These are phyloP conservation scores for Neuroscelio doddi DNA, from an alignment of 2,888 invertebrate species.

Conservation along the genomic window DNA sequence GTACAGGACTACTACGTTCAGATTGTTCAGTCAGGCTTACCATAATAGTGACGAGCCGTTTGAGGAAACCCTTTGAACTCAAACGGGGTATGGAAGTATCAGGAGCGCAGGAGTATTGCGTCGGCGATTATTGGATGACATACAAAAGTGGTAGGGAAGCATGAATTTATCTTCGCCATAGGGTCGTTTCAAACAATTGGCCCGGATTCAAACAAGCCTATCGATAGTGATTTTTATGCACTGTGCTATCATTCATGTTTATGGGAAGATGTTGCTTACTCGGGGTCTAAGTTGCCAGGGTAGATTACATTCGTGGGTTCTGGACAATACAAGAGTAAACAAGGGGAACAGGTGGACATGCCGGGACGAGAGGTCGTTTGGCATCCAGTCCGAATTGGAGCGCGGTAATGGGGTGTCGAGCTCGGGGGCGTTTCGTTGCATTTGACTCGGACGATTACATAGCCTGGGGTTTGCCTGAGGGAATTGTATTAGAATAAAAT, in stretches of 20 bases:
- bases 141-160: slow-evolving; percentile 70
- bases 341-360: slow-evolving; percentile 65
- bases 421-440: slow-evolving; percentile 59
- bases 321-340: slow-evolving; percentile 71
- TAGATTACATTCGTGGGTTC: slow-evolving; percentile 33
- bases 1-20: slow-evolving; percentile 2
- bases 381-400: slow-evolving; percentile 50
- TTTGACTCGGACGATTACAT: slow-evolving; percentile 19
- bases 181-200: slow-evolving; percentile 4
- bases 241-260: slow-evolving; percentile 6
- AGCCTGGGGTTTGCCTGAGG: too few species aligned
- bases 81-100: slow-evolving; percentile 57
- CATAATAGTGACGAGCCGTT: slow-evolving; percentile 7
- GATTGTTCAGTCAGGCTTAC: slow-evolving; percentile 12
- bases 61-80: slow-evolving; percentile 59
- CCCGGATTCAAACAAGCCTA: neutral
- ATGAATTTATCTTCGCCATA: slow-evolving; percentile 57
- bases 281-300: slow-evolving; percentile 9
- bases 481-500: too few species aligned
- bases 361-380: slow-evolving; percentile 54
- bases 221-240: slow-evolving; percentile 6
- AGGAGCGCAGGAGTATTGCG: slow-evolving; percentile 59
- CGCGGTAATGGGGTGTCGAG: slow-evolving; percentile 48
- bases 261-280: neutral
- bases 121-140: slow-evolving; percentile 68